Evolutionary conservation across 1,140 invertebrate genomes (phyloP).

Genomic region (Ceratina japonica): DNA sequence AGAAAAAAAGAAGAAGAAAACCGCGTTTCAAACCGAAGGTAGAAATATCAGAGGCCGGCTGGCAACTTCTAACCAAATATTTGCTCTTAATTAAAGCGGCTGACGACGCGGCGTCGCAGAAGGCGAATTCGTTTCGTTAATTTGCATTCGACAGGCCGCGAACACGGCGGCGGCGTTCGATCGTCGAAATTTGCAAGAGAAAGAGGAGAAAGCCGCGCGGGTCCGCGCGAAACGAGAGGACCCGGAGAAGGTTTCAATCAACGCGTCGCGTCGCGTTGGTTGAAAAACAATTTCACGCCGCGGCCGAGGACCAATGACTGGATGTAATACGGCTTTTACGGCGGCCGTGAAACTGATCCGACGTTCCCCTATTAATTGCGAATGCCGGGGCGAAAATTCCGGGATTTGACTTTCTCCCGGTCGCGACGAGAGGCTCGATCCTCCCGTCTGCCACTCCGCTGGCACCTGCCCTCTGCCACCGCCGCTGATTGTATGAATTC

Average conservation of each 20-base stretch:
- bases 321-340: neutral
- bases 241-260: constrained; percentile 2
- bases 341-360: neutral
- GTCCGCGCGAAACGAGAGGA: neutral
- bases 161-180: neutral
- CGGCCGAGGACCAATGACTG: neutral
- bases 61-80: constrained; percentile 17
- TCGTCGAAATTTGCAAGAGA: constrained; percentile 16
- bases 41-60: neutral
- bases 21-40: neutral
- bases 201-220: neutral
- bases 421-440: neutral
- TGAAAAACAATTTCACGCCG: neutral
- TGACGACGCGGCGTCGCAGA: neutral
- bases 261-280: neutral
- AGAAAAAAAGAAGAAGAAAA: neutral
- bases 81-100: constrained; percentile 20
- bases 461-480: neutral
- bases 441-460: neutral
- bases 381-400: constrained; percentile 1
- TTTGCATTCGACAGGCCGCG: constrained; percentile 2
- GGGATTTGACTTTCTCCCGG: neutral
- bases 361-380: neutral
- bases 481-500: neutral
- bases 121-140: constrained; percentile 23